Evolutionary conservation across 2,113 vertebrate genomes (phyloP).

Genomic region (Hassar affinis): DNA sequence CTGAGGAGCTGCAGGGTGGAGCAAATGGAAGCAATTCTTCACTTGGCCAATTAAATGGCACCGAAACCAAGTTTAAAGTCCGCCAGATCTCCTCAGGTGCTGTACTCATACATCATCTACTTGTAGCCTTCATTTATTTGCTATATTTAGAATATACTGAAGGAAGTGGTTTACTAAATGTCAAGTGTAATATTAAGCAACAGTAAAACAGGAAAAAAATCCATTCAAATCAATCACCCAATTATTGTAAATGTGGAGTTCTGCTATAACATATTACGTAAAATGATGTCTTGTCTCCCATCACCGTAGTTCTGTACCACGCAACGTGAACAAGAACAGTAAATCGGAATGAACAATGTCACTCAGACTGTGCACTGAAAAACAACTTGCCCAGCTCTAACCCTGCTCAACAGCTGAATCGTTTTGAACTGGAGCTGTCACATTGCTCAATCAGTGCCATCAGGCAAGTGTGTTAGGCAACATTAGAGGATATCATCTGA

Average conservation of each 20-base stretch:
- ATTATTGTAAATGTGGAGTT: neutral
- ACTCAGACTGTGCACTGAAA: neutral
- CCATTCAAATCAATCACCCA: neutral
- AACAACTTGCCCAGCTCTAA: neutral
- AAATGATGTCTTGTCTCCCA: neutral
- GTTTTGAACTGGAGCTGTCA: neutral
- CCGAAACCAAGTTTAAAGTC: constrained; percentile 27
- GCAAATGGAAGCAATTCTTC: constrained; percentile 29
- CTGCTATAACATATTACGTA: neutral
- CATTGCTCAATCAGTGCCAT: neutral
- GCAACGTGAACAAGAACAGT: neutral
- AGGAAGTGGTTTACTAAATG: neutral
- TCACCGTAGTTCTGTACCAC: neutral
- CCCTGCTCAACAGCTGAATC: neutral
- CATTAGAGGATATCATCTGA: neutral
- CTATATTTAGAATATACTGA: too few relatives aligned
- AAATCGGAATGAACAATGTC: neutral
- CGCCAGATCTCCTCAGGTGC: constrained; percentile 36
- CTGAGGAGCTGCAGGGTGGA: constrained; percentile 35
- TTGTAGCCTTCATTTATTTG: constrained; percentile 5
- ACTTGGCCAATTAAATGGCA: constrained; percentile 58
- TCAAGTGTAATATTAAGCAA: neutral
- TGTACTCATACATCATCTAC: neutral
- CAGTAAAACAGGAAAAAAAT: neutral
- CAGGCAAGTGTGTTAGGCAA: neutral